A percentile compares a stretch with the other conserved stretches of the same genome.
Evolutionary conservation across 1,140 invertebrate genomes (phyloP).

Genomic region (Pseudomyrmex sp.): DNA sequence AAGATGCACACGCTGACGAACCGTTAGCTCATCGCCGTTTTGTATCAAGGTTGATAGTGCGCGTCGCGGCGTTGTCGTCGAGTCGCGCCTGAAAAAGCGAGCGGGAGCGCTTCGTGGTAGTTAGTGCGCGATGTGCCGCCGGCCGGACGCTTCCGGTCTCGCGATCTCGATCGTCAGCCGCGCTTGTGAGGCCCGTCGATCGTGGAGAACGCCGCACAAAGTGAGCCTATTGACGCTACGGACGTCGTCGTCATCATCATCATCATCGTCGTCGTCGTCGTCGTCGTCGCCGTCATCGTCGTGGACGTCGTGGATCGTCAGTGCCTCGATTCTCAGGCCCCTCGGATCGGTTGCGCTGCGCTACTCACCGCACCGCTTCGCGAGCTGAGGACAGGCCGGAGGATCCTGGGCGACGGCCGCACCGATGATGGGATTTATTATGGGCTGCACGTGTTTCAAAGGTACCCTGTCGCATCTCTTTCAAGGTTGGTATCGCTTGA

Average conservation of each 20-base stretch:
- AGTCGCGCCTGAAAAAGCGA: conserved; percentile 50
- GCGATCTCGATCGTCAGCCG: conserved; percentile 53
- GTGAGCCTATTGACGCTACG: conserved; percentile 1
- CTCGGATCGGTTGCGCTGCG: conserved; percentile 54
- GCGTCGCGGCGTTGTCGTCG: conserved; percentile 18
- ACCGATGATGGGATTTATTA: conserved; percentile 88
- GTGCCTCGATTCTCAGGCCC: conserved; percentile 43
- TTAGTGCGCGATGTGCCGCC: conserved; percentile 77
- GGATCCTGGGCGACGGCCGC: conserved; percentile 48
- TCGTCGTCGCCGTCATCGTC: conserved; percentile 26
- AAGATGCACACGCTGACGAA: conserved; percentile 19
- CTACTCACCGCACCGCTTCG: conserved; percentile 28
- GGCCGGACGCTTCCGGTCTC: conserved; percentile 68
- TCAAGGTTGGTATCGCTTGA: conserved; percentile 78
- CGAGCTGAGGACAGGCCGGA: conserved; percentile 51
- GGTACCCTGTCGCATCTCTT: conserved; percentile 87
- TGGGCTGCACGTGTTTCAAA: conserved; percentile 95
- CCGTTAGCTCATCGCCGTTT: conserved; percentile 51
- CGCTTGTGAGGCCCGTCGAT: conserved; percentile 37
- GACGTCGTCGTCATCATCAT: not conserved
- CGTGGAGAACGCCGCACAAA: conserved; percentile 23
- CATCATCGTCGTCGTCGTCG: conserved; percentile 8
- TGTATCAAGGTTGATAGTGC: conserved; percentile 10
- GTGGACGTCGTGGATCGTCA: conserved; percentile 48
- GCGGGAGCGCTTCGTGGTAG: conserved; percentile 28